Percentiles rank a stretch among this genome's conserved stretches.
phyloP scores from a whole-genome alignment of 2,888 invertebrate species.

The Leptarthrus brevirostris region DNA sequence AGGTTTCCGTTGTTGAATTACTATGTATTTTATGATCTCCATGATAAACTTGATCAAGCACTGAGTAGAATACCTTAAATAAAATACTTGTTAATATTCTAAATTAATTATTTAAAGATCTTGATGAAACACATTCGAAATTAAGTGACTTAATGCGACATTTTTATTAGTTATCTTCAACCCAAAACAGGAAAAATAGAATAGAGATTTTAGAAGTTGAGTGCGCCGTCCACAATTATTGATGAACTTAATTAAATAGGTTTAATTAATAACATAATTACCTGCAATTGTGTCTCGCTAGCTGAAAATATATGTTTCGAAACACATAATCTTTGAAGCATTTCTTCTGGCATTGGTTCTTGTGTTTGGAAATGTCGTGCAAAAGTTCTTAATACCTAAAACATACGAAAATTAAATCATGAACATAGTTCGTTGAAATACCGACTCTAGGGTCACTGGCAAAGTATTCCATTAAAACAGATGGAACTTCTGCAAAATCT shows the following conservation, averaged over 20 bases:
- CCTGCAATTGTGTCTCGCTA: constrained; percentile 88
- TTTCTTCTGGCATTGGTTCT: constrained; percentile 82
- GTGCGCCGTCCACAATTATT: no score
- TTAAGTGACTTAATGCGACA: background rate
- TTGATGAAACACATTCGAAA: no score
- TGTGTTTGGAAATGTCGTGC: constrained; percentile 92
- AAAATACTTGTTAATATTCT: background rate
- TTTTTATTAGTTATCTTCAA: no score
- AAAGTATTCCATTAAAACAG: constrained; percentile 99
- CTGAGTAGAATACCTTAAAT: constrained; percentile 84
- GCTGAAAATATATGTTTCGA: constrained; percentile 90
- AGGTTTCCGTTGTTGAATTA: constrained; percentile 72
- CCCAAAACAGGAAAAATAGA: no score
- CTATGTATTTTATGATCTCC: constrained; percentile 62
- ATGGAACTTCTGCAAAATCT: constrained; percentile 98
- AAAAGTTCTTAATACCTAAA: constrained; percentile 82
- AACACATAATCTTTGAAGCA: constrained; percentile 82
- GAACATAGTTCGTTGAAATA: constrained; percentile 23
- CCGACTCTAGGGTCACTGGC: constrained; percentile 83
- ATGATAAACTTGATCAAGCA: constrained; percentile 91
- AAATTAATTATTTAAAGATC: background rate
- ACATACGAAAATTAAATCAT: constrained; percentile 43
- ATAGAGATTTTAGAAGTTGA: no score
- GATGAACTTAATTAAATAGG: no score
- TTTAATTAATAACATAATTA: constrained; percentile 69